These are phyloP conservation scores for Parazoanthus atlanticus DNA, from an alignment of 92 coral and sea anemone species.

Conservation along the genomic window DNA sequence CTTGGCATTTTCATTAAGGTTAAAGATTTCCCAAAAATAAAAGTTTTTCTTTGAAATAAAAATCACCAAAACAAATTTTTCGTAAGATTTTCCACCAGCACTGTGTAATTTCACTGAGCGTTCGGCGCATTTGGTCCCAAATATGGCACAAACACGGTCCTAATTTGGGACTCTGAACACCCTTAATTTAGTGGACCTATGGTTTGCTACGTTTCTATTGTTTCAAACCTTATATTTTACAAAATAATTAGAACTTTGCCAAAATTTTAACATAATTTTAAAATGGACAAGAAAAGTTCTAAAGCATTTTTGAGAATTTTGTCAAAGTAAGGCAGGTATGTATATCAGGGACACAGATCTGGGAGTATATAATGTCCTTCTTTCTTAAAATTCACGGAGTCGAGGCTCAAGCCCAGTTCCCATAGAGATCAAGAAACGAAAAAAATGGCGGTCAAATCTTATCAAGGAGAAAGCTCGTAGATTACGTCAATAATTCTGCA, in stretches of 20 bases:
- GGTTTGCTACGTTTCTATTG: background rate
- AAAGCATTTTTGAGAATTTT: background rate
- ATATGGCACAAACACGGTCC: background rate
- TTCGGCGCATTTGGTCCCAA: conserved; percentile 14
- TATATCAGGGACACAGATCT: background rate
- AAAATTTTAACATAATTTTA: background rate
- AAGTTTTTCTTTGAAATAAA: background rate
- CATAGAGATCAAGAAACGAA: conserved; percentile 61
- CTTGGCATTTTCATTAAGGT: conserved; percentile 70
- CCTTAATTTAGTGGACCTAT: conserved; percentile 13
- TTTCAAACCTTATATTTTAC: background rate
- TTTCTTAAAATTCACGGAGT: conserved; percentile 29
- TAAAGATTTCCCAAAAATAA: background rate
- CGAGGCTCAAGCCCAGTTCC: conserved; percentile 77
- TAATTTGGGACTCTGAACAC: background rate
- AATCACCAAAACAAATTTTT: background rate
- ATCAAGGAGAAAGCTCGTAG: conserved; percentile 3
- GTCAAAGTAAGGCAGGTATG: background rate
- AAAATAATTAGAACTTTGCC: background rate
- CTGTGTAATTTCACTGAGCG: conserved; percentile 39
- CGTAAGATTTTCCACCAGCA: background rate
- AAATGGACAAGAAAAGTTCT: background rate
- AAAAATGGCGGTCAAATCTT: conserved; percentile 80
- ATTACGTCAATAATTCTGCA: conserved; percentile 5
- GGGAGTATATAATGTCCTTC: background rate